These are phyloP conservation scores for Schlechtendalia chinensis DNA, from an alignment of 1,140 invertebrate genomes.

Conservation along the genomic window DNA sequence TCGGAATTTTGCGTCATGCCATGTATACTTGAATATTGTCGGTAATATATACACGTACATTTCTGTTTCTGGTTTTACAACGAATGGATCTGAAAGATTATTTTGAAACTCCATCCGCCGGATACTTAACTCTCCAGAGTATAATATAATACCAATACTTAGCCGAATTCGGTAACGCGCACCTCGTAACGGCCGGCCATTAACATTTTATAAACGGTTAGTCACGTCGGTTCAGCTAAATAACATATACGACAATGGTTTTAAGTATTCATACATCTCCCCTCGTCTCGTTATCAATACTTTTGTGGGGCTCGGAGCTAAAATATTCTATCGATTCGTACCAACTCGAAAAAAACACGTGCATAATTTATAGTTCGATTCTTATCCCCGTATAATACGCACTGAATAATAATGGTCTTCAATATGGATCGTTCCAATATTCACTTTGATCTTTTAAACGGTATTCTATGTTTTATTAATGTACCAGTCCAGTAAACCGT, in stretches of 20 bases:
- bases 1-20: no score
- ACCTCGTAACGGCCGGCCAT: not conserved
- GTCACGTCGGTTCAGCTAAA: not conserved
- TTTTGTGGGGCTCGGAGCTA: not conserved
- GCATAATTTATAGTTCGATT: conserved; percentile 28
- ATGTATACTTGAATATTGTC: no score
- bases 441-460: conserved; percentile 10
- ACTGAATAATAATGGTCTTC: not conserved
- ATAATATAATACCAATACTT: not conserved
- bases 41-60: no score
- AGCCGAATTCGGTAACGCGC: not conserved
- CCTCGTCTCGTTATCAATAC: not conserved
- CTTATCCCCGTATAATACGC: not conserved
- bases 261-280: not conserved
- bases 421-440: not conserved
- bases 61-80: no score
- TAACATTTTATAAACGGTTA: conserved; percentile 24
- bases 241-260: not conserved
- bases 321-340: not conserved
- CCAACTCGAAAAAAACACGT: not conserved
- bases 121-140: no score
- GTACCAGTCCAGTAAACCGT: no score
- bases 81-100: no score
- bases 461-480: not conserved
- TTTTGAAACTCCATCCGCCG: no score